These are phyloP conservation scores for Cosmorhoe ocellata DNA, from an alignment of 2,888 invertebrate species.

Conservation along the genomic window DNA sequence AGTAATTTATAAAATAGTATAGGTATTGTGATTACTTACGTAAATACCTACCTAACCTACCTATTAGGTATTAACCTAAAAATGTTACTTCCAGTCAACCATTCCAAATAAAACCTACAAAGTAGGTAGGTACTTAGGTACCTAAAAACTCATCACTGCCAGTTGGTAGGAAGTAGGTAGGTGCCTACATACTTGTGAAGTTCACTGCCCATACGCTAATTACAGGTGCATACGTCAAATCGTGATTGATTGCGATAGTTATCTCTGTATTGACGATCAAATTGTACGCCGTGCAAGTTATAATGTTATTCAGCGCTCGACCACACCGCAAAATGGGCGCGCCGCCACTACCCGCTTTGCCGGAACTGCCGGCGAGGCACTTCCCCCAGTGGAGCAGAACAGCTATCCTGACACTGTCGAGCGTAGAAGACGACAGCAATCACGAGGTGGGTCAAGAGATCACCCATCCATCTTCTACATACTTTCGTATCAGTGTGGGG, in stretches of 20 bases:
- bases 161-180: too few relatives aligned
- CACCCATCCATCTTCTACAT: too few relatives aligned
- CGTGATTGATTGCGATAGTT: not conserved
- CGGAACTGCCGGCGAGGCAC: constrained; percentile 37
- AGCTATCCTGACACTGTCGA: constrained; percentile 56
- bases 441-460: constrained; percentile 38
- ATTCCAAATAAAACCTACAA: too few relatives aligned
- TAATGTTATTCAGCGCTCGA: constrained; percentile 53
- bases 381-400: constrained; percentile 71
- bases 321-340: constrained; percentile 54
- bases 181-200: too few relatives aligned
- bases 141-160: too few relatives aligned
- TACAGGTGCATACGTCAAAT: constrained; percentile 3
- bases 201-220: constrained; percentile 6
- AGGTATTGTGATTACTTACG: too few relatives aligned
- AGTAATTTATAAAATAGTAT: too few relatives aligned
- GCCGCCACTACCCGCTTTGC: constrained; percentile 44
- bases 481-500: too few relatives aligned
- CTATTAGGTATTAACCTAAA: too few relatives aligned
- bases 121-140: too few relatives aligned
- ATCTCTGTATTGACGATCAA: constrained; percentile 23
- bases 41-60: too few relatives aligned
- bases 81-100: too few relatives aligned
- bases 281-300: constrained; percentile 28
- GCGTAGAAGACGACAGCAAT: constrained; percentile 43